Evolutionary conservation across 1,140 invertebrate species (phyloP), one percentile per base, ranked within the genome.

Genomic region (Archivesica marissinica): DNA sequence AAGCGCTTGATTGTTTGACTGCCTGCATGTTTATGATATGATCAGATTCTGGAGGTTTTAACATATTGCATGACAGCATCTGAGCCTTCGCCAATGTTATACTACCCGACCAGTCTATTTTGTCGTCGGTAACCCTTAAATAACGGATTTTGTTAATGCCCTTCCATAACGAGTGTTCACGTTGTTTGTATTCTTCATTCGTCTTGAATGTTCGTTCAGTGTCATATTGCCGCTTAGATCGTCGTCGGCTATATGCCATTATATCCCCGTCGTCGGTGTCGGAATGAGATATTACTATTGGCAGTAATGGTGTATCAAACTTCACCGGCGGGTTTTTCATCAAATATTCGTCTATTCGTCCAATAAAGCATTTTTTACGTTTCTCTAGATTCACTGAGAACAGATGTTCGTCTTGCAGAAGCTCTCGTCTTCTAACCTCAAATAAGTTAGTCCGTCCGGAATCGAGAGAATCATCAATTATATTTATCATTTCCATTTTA

Each of bases 141-240:
- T 91, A 91, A 2, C 90, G 88, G 61, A 88, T 90, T 68, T 91
- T 90, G 25, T 88, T 89, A 81, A 91, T 72, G 35, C 89, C 89
- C 54, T 90, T 85, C 89, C 89, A 91, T 0, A 88, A 30, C 54
- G 88, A 82, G 28, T 44, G 68, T 25, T 90, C 61, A n/a, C 87
- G 77, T 17, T 90, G 74, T 35, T 87, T 85, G 44, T 92, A 92
- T 38, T 87, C 81, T 44, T 86, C 88, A 59, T 90, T 91, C 0
- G 88, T 88, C 52, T 86, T 66, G 52, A 88, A 89, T 28, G 90
- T 90, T 15, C 88, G 87, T 13, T 59, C 79, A 39, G 47, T n/a
- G 70, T 88, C 77, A 56, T 86, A 81, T 79, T 88, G 77, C 33
- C 79, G 80, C 35, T 72, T 64, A 20, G 59, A 59, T 15, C 81